Conservation (phyloP, 2,888 invertebrate species). For the Folsomia manolachei region DNA sequence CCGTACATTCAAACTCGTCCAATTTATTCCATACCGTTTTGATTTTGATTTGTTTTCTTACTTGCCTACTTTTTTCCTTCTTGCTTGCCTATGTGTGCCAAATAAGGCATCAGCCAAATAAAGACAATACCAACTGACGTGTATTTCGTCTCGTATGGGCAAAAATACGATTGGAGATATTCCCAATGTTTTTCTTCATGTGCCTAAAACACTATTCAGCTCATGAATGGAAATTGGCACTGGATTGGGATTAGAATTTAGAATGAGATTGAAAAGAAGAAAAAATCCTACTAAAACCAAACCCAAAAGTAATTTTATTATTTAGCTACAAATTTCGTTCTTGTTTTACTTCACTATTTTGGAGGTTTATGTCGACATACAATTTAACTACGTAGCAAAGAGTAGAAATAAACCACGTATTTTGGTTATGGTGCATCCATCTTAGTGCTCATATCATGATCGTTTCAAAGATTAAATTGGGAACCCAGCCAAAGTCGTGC, state of each 20-base stretch:
- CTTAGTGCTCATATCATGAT: not conserved
- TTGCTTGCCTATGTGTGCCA: not conserved
- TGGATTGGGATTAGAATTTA: not conserved
- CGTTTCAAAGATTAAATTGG: not conserved
- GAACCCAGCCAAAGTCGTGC: not conserved
- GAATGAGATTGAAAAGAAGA: not conserved
- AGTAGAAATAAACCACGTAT: no score
- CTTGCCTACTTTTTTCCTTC: no score
- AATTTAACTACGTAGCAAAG: not conserved
- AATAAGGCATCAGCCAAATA: not conserved
- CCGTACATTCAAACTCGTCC: no score
- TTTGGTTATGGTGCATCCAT: not conserved
- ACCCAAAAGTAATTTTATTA: no score
- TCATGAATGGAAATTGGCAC: slow-evolving; percentile 15
- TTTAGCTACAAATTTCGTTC: no score
- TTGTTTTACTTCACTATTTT: no score
- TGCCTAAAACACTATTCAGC: not conserved
- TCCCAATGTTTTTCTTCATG: no score
- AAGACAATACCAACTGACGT: no score
- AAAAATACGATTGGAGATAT: not conserved
- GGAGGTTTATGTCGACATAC: not conserved
- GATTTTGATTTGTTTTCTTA: not conserved
- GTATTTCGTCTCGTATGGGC: no score
- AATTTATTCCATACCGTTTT: not conserved
- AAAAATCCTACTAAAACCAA: no score